These are phyloP conservation scores for Nestor notabilis DNA, from an alignment of 2,113 vertebrate genomes.

Conservation along the genomic window DNA sequence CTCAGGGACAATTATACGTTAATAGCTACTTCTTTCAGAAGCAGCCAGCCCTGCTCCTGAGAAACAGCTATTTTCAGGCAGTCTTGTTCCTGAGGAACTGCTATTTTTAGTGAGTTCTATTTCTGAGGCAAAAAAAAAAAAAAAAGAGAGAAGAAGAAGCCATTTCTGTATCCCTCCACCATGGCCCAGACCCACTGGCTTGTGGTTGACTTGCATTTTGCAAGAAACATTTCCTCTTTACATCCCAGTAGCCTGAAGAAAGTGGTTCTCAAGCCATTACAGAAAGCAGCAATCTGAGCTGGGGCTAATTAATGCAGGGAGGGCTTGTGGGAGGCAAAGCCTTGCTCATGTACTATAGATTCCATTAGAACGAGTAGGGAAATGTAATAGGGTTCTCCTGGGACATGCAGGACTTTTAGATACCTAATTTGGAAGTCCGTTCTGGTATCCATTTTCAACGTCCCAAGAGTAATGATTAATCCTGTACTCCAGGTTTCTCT, in stretches of 20 bases:
- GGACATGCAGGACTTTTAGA: constrained; percentile 66
- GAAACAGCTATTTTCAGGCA: constrained; percentile 74
- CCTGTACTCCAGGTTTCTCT: constrained; percentile 46
- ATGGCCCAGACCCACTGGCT: constrained; percentile 53
- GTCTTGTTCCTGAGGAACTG: constrained; percentile 66
- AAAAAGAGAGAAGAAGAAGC: neutral
- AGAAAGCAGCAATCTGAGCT: constrained; percentile 37
- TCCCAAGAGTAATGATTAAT: constrained; percentile 62
- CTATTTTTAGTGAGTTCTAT: constrained; percentile 75
- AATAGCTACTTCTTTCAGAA: constrained; percentile 73
- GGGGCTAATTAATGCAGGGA: constrained; percentile 32
- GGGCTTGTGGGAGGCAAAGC: constrained; percentile 38
- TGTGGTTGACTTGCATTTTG: constrained; percentile 34
- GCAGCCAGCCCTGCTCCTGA: constrained; percentile 64
- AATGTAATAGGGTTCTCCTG: constrained; percentile 46
- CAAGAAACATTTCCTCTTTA: constrained; percentile 33
- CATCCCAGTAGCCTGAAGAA: constrained; percentile 29
- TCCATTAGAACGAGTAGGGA: constrained; percentile 53
- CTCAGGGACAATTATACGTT: constrained; percentile 73
- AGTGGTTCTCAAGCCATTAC: constrained; percentile 39
- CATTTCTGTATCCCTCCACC: constrained; percentile 57
- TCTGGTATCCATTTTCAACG: constrained; percentile 58
- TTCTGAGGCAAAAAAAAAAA: constrained; percentile 49
- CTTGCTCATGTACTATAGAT: neutral
- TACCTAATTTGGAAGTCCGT: constrained; percentile 65